Conservation (phyloP, 1,140 invertebrate genomes). For the Drosophila mauritiana region DNA sequence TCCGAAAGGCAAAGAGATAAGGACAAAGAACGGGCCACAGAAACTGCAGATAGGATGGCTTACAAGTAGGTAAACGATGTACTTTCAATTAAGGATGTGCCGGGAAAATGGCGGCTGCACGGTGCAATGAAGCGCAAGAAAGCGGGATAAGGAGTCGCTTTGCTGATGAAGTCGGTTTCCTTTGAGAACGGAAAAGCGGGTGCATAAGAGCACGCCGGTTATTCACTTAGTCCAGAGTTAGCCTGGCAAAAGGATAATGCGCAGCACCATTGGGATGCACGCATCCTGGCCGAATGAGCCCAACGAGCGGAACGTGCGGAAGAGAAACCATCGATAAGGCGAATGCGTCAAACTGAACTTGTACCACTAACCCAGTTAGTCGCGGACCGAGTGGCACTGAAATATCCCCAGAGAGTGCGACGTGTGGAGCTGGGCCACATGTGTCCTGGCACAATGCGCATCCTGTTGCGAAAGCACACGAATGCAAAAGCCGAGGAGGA, state of each 20-base stretch:
- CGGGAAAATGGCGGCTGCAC: constrained; percentile 24
- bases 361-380: constrained; percentile 84
- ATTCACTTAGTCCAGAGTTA: constrained; percentile 5
- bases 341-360: constrained; percentile 76
- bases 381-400: neutral
- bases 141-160: constrained; percentile 1
- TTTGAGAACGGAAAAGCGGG: constrained; percentile 1
- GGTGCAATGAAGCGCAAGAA: constrained; percentile 18
- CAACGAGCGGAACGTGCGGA: constrained; percentile 29
- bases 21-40: constrained; percentile 43
- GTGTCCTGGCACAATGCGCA: constrained; percentile 39
- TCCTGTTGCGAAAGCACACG: constrained; percentile 35
- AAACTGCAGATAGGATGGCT: constrained; percentile 53
- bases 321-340: constrained; percentile 46
- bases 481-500: neutral
- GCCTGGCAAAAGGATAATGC: constrained; percentile 10
- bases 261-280: constrained; percentile 40
- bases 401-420: constrained; percentile 2
- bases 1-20: constrained; percentile 47
- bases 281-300: constrained; percentile 17
- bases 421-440: constrained; percentile 22
- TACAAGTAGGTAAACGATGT: constrained; percentile 74
- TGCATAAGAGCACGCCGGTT: neutral
- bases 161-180: constrained; percentile 23
- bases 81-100: constrained; percentile 66